These are phyloP conservation scores for Dimorphilus gyrociliatus DNA, from an alignment of 2,888 invertebrate genomes.

Conservation along the genomic window DNA sequence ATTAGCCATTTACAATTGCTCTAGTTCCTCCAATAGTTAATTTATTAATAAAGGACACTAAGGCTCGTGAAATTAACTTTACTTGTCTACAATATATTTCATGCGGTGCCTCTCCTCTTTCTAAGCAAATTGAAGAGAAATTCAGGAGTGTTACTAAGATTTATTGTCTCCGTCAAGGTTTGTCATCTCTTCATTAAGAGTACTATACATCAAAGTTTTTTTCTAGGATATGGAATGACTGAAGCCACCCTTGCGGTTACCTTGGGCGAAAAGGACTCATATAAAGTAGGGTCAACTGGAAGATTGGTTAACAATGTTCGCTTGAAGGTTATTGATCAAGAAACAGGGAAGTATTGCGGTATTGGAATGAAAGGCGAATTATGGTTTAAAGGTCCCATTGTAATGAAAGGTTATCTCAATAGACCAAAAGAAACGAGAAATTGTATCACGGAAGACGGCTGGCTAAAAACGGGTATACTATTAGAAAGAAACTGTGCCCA, in stretches of 20 bases:
- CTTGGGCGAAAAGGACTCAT: background rate
- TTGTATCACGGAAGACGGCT: slow-evolving; percentile 53
- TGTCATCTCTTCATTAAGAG: too few species aligned
- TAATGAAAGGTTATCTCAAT: slow-evolving; percentile 65
- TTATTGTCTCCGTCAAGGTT: too few species aligned
- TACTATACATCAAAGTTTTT: too few species aligned
- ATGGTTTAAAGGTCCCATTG: slow-evolving; percentile 60
- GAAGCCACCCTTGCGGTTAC: slow-evolving; percentile 1
- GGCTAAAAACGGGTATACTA: slow-evolving; percentile 56
- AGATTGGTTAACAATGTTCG: background rate
- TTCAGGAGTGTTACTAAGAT: too few species aligned
- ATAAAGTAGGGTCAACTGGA: background rate
- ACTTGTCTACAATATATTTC: too few species aligned
- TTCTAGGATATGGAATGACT: slow-evolving; percentile 3
- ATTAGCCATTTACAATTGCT: too few species aligned
- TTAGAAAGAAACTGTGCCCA: too few species aligned
- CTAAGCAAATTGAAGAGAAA: too few species aligned
- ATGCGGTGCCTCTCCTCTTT: too few species aligned
- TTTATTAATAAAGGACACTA: too few species aligned
- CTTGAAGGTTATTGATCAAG: slow-evolving; percentile 15
- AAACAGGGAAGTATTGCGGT: slow-evolving; percentile 44
- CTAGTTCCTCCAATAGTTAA: too few species aligned
- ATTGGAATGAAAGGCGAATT: slow-evolving; percentile 49
- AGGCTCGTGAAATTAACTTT: too few species aligned
- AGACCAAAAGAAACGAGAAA: slow-evolving; percentile 50